Evolutionary conservation across 1,140 invertebrate species (phyloP).

Genomic region (Probaryconus sp.): DNA sequence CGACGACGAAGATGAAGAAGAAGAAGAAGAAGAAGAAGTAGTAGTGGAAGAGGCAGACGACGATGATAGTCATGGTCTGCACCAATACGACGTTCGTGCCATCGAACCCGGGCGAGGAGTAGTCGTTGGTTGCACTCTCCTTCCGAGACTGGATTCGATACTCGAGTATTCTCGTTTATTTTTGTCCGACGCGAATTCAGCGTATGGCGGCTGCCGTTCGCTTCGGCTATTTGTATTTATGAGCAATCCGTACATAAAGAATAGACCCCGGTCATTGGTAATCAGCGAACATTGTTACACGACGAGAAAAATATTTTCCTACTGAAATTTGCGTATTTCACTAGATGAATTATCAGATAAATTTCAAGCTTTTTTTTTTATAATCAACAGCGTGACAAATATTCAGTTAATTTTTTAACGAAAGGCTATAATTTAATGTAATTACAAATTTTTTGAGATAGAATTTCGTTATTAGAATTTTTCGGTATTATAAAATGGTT

Average conservation of each 20-base stretch:
- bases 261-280: conserved; percentile 45
- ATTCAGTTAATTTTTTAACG: too few relatives aligned
- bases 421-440: too few relatives aligned
- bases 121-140: conserved; percentile 66
- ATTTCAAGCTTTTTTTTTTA: background rate
- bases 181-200: conserved; percentile 63
- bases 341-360: too few relatives aligned
- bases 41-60: conserved; percentile 44
- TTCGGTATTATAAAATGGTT: too few relatives aligned
- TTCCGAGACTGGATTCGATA: conserved; percentile 69
- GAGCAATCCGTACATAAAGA: conserved; percentile 54
- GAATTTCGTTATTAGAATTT: too few relatives aligned
- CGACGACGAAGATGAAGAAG: too few relatives aligned
- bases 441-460: too few relatives aligned
- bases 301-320: conserved; percentile 29
- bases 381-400: too few relatives aligned
- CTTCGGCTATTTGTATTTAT: conserved; percentile 60
- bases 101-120: conserved; percentile 48
- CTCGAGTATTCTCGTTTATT: conserved; percentile 68
- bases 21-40: conserved; percentile 28
- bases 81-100: too few relatives aligned
- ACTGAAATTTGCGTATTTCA: background rate
- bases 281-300: conserved; percentile 58
- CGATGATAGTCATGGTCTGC: too few relatives aligned
- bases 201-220: conserved; percentile 33